Evolutionary conservation across 2,888 invertebrate species (phyloP).

Genomic region (Eupithecia exiguata): DNA sequence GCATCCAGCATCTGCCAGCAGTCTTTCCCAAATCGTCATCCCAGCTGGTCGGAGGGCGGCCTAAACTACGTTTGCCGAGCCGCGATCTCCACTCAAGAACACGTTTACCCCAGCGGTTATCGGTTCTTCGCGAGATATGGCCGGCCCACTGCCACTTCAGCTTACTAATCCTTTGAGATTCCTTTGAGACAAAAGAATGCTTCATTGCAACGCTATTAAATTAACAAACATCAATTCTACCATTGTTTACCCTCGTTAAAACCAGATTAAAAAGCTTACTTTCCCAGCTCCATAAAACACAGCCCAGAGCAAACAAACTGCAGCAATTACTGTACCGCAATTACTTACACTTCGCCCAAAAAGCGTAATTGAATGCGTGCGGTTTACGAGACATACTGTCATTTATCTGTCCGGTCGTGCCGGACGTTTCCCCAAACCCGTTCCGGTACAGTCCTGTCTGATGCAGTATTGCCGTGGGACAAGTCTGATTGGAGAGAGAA

Average conservation of each 20-base stretch:
- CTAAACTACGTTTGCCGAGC: too few relatives aligned
- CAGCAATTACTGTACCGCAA: constrained; percentile 38
- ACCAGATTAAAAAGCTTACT: constrained; percentile 20
- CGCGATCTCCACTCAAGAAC: too few relatives aligned
- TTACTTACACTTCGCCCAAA: constrained; percentile 39
- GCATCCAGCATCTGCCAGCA: too few relatives aligned
- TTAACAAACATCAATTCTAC: neutral
- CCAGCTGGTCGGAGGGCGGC: too few relatives aligned
- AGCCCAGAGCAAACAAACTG: constrained; percentile 28
- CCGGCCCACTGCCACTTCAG: too few relatives aligned
- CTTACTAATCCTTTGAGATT: too few relatives aligned
- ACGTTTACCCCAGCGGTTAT: too few relatives aligned
- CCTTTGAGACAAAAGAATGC: too few relatives aligned
- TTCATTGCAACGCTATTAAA: neutral
- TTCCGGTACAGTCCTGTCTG: constrained; percentile 15
- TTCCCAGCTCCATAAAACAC: constrained; percentile 18
- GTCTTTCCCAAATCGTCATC: too few relatives aligned
- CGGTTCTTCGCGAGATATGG: too few relatives aligned
- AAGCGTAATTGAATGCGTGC: constrained; percentile 62
- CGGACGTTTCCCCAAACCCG: constrained; percentile 33
- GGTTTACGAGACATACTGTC: constrained; percentile 59
- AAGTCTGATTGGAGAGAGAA: constrained; percentile 1
- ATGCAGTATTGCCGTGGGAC: constrained; percentile 12
- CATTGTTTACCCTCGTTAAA: constrained; percentile 1
- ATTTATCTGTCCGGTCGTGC: constrained; percentile 42